phyloP scores from a whole-genome alignment of 2,797 vertebrate genomes.

The Acanthopagrus latus region DNA sequence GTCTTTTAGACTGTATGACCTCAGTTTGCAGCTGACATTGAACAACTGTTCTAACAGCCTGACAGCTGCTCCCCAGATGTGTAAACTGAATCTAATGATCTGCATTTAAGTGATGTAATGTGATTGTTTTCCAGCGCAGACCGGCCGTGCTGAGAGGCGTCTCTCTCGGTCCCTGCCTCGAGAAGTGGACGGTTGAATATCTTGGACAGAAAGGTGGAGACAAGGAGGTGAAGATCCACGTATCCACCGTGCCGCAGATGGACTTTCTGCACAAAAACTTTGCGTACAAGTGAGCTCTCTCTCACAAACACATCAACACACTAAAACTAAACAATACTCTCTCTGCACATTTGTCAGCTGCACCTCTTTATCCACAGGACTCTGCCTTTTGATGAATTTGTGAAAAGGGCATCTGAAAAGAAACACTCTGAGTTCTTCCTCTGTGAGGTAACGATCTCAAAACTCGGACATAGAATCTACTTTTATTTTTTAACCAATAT shows the following conservation, averaged over 20 bases:
- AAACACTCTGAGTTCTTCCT: slow-evolving; percentile 92
- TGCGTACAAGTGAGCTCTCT: slow-evolving; percentile 90
- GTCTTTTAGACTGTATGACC: too few species aligned
- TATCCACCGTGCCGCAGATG: slow-evolving; percentile 90
- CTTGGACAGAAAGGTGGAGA: slow-evolving; percentile 84
- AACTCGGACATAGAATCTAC: rapidly evolving
- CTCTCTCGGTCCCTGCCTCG: slow-evolving; percentile 87
- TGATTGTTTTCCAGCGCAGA: slow-evolving; percentile 83
- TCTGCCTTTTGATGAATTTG: slow-evolving; percentile 91
- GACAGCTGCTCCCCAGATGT: too few species aligned
- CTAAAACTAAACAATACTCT: not conserved
- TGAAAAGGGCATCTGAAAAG: slow-evolving; percentile 90
- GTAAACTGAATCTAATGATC: too few species aligned
- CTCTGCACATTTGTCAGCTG: not conserved
- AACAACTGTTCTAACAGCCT: too few species aligned
- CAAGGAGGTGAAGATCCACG: slow-evolving; percentile 93
- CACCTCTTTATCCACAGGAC: slow-evolving; percentile 85
- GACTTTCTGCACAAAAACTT: slow-evolving; percentile 97
- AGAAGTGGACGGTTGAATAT: slow-evolving; percentile 91
- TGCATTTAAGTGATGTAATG: too few species aligned
- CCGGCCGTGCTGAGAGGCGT: slow-evolving; percentile 91
- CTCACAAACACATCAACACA: not conserved
- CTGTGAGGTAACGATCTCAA: slow-evolving; percentile 85
- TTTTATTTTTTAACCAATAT: not conserved
- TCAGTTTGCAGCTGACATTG: too few species aligned